Evolutionary conservation across 2,113 vertebrate genomes (phyloP), one percentile per base, ranked within the genome.

Genomic region (Corythoichthys haematopterus): DNA sequence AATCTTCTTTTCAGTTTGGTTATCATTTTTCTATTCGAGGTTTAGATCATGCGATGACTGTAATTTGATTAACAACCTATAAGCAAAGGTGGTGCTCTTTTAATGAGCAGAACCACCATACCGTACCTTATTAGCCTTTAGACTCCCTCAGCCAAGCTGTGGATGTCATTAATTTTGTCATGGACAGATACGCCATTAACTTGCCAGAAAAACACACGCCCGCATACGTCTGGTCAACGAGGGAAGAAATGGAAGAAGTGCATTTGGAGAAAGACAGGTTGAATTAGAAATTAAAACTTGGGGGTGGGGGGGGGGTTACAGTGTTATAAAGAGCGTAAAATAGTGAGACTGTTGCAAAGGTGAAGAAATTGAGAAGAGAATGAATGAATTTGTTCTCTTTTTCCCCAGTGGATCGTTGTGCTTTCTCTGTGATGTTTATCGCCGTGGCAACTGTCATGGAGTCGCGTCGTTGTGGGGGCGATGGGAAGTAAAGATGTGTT

Each of bases 391-490:
- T 71, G 63, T 69, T 68, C 35, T 5, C 66, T 62, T 68, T 62
- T 80, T 56, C 38, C 13, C 70, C 46, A 56, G 76, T 72, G 71
- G 65, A 61, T 76, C 76, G 77, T 70, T 76, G 65, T 68, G 79
- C 70, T 78, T 75, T 64, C 66, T 67, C 74, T 48, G 16, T 77
- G 69, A 74, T 57, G 73, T 83, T 79, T 78, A 83, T 85, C 81
- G 76, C 84, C 71, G 72, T 82, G 80, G 85, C 80, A 87, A 86
- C 87, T 81, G 76, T 82, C 84, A 83, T 70, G 77, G 71, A 75
- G 71, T 77, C 15, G 14, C 78, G 82, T 74, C 11, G 38, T 60
- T 81, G 80, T 82, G 82, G 76, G 76, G 87, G 80, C 64, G 78
- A 80, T 71, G 65, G 72, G 76, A 80, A 84, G 75, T 75, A 63